Percentiles rank a stretch among this genome's conserved stretches.
Evolutionary conservation across 2,888 invertebrate species (phyloP).

Genomic region (Synanthedon andrenaeformis): DNA sequence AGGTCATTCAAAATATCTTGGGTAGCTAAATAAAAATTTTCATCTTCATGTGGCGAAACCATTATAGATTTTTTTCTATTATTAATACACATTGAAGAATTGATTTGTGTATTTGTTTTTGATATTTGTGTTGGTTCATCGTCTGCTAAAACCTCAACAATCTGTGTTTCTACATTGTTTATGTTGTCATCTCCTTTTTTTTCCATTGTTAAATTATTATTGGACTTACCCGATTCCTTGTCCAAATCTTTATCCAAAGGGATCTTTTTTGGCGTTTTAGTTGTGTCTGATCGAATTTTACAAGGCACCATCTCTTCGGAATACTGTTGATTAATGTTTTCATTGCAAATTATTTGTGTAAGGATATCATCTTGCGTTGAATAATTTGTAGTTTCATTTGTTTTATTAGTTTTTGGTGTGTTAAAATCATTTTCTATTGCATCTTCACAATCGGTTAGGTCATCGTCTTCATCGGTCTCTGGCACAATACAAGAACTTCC

Average conservation of each 20-base stretch:
- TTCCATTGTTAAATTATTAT: background rate
- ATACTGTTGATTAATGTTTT: background rate
- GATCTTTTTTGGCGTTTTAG: background rate
- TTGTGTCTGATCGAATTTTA: background rate
- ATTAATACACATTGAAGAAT: background rate
- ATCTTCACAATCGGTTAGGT: constrained; percentile 21
- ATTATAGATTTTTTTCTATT: constrained; percentile 3
- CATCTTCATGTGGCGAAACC: constrained; percentile 9
- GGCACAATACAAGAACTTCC: background rate
- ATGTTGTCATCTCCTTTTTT: constrained; percentile 3
- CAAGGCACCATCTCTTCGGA: background rate
- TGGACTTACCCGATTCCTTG: background rate
- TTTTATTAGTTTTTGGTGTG: constrained; percentile 3
- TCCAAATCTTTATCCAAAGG: background rate
- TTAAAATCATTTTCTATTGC: constrained; percentile 4
- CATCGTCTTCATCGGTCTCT: constrained; percentile 14
- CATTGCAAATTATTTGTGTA: constrained; percentile 12
- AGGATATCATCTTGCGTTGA: constrained; percentile 11
- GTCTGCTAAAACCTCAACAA: constrained; percentile 19
- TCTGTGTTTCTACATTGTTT: constrained; percentile 21
- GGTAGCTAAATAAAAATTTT: constrained; percentile 44
- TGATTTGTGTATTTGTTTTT: constrained; percentile 2
- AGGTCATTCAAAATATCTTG: constrained; percentile 50
- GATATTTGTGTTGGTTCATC: constrained; percentile 38
- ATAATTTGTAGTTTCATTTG: constrained; percentile 7